Conservation (phyloP, 1,140 invertebrate species). For the Tetranychus cinnabarinus region DNA sequence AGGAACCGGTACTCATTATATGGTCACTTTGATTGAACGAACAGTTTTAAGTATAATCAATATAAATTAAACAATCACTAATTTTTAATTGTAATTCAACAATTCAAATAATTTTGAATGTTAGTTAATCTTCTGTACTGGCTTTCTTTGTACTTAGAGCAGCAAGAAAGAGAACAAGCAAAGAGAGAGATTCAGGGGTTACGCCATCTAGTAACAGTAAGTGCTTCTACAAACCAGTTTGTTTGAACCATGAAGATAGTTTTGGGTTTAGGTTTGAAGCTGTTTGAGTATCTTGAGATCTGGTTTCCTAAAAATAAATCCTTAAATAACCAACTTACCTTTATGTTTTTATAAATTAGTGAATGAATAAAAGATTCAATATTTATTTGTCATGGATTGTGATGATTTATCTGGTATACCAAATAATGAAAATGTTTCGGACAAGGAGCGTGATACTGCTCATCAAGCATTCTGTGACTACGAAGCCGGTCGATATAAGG, state of each 20-base stretch:
- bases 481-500: not conserved
- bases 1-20: not conserved
- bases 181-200: not conserved
- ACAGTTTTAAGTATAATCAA: not conserved
- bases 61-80: not conserved
- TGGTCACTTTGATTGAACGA: not conserved
- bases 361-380: not conserved
- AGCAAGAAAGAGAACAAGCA: not conserved
- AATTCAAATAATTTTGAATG: not conserved
- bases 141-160: not conserved
- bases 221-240: too few relatives aligned
- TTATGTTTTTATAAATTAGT: not conserved
- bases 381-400: not conserved
- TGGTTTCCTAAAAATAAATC: too few relatives aligned
- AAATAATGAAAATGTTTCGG: not conserved
- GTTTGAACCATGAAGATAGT: too few relatives aligned
- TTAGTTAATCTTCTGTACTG: not conserved
- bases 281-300: too few relatives aligned
- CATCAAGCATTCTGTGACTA: not conserved
- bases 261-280: too few relatives aligned
- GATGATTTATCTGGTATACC: too few relatives aligned
- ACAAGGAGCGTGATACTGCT: not conserved
- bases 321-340: not conserved
- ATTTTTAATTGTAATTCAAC: not conserved
- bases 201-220: too few relatives aligned